Evolutionary conservation across 2,888 invertebrate genomes (phyloP).

Genomic region (Tipula vernalis): DNA sequence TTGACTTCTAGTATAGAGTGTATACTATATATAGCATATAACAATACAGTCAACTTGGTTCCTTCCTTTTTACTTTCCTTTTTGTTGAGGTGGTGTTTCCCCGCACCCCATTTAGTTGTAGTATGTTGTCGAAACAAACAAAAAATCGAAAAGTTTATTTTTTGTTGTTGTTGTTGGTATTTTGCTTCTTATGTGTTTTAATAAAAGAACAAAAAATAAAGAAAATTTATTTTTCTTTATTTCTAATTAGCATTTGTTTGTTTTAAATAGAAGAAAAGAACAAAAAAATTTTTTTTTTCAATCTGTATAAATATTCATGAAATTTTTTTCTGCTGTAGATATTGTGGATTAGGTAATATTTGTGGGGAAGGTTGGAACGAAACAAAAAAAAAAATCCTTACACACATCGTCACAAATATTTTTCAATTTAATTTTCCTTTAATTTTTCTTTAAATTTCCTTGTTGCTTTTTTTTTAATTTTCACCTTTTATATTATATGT

Average conservation of each 20-base stretch:
- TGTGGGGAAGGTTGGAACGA: background rate
- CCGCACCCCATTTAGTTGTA: background rate
- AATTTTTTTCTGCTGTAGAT: background rate
- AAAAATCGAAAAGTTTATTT: background rate
- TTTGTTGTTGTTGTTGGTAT: background rate
- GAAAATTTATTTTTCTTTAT: background rate
- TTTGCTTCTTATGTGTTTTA: background rate
- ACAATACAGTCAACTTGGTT: background rate
- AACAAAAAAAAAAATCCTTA: background rate
- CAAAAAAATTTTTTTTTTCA: background rate
- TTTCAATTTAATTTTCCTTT: background rate
- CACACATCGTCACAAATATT: background rate
- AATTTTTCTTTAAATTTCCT: background rate
- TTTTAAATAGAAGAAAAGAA: background rate
- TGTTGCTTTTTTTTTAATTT: background rate
- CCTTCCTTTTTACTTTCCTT: background rate
- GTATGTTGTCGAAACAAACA: background rate
- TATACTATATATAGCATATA: background rate
- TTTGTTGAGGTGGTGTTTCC: background rate
- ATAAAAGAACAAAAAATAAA: background rate
- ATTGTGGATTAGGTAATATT: background rate
- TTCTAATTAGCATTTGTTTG: constrained; percentile 4
- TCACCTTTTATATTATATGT: background rate
- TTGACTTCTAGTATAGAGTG: background rate
- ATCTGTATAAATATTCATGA: background rate